Conservation (phyloP, 1,140 invertebrate genomes). For the Dendrolimus punctatus region DNA sequence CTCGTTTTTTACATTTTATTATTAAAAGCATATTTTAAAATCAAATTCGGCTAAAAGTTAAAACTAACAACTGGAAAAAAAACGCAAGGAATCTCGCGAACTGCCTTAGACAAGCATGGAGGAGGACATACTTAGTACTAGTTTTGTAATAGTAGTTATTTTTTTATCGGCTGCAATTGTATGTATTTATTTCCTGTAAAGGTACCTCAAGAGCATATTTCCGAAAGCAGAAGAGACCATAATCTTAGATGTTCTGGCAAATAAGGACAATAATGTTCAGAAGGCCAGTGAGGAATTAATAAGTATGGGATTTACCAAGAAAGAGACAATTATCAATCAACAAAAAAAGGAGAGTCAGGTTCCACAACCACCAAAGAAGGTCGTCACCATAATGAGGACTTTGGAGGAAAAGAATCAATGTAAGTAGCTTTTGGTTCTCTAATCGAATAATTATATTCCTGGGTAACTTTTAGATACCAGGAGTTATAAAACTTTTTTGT, state of each 20-base stretch:
- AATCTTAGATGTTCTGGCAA: slow-evolving; percentile 86
- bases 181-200: slow-evolving; percentile 46
- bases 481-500: too few relatives aligned
- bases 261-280: slow-evolving; percentile 91
- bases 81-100: too few relatives aligned
- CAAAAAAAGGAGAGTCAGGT: slow-evolving; percentile 62
- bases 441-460: too few relatives aligned
- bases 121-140: too few relatives aligned
- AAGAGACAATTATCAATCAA: slow-evolving; percentile 73
- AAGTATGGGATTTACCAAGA: slow-evolving; percentile 86
- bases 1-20: too few relatives aligned
- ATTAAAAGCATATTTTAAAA: too few relatives aligned
- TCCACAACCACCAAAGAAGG: slow-evolving; percentile 60
- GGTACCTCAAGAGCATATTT: slow-evolving; percentile 93
- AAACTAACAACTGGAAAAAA: too few relatives aligned
- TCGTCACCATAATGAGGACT: slow-evolving; percentile 76
- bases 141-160: slow-evolving; percentile 2
- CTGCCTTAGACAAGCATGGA: too few relatives aligned
- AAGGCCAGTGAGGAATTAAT: slow-evolving; percentile 85
- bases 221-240: slow-evolving; percentile 93
- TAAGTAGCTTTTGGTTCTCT: slow-evolving; percentile 50
- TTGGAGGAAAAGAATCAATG: slow-evolving; percentile 82
- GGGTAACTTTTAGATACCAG: too few relatives aligned
- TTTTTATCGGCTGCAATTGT: slow-evolving; percentile 9
- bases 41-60: too few relatives aligned